A percentile compares a stretch with the other conserved stretches of the same genome.
These are phyloP conservation scores for Proterorhinus semilunaris DNA, from an alignment of 2,113 vertebrate genomes.

Conservation along the genomic window DNA sequence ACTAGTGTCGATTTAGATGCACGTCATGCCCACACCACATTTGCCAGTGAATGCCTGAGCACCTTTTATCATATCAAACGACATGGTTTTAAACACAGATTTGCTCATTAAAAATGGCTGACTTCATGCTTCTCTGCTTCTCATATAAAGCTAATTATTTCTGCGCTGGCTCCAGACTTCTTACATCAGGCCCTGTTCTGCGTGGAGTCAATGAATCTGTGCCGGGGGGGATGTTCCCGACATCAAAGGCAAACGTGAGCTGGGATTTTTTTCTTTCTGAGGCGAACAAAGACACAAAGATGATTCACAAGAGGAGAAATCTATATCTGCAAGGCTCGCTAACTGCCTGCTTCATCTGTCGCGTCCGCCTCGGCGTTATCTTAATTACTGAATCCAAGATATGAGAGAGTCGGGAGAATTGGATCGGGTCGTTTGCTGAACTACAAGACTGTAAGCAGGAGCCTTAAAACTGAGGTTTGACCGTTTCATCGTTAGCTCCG, in stretches of 20 bases:
- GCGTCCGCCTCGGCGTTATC: not conserved
- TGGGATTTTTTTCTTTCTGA: not conserved
- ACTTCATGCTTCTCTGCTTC: constrained; percentile 15
- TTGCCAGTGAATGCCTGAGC: not conserved
- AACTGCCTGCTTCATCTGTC: constrained; percentile 18
- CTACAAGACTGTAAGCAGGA: not conserved
- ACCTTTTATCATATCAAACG: not conserved
- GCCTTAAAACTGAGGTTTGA: not conserved
- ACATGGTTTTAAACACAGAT: not conserved
- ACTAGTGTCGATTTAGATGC: not conserved
- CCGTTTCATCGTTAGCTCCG: not conserved
- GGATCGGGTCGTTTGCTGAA: not conserved
- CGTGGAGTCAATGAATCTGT: constrained; percentile 38
- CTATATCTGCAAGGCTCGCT: constrained; percentile 13
- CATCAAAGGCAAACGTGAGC: constrained; percentile 41
- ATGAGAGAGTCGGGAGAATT: not conserved
- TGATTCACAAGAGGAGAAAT: constrained; percentile 8
- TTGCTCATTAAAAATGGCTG: constrained; percentile 31
- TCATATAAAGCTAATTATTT: constrained; percentile 30
- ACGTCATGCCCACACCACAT: not conserved
- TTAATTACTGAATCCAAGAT: not conserved
- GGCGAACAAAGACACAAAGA: constrained; percentile 20
- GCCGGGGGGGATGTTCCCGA: constrained; percentile 48
- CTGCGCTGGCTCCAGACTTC: constrained; percentile 27
- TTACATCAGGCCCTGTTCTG: constrained; percentile 31